Evolutionary conservation across 2,888 invertebrate genomes (phyloP), one percentile per base, ranked within the genome.

Genomic region (Crocallis elinguaria): DNA sequence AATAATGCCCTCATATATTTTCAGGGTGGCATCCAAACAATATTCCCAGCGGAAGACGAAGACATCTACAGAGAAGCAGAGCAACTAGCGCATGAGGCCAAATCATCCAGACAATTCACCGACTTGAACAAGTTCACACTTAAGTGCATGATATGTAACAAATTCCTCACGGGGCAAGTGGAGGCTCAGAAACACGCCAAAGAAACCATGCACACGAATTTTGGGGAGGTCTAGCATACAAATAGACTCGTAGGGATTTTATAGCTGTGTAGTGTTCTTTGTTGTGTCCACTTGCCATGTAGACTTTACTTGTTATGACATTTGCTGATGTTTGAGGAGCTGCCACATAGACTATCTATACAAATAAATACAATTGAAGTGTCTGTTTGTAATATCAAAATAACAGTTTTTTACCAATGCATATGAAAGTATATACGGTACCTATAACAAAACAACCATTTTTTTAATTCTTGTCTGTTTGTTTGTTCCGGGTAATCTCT

Each of bases 161-260:
- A 93, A 21, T 88, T 94, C 66, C 86, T 98, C 0, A 94, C 93
- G 30, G 98, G 98, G 0, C 96, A 98, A 76, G 88, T 86, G 0
- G 96, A 96, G 76, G 98, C 98, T 0, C 95, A 96, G 69, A 92
- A 94, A 60, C 98, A 98, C 80, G 98, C 98, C 14, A 94, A 95
- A 79, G 92, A 93, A 49, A 97, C 98, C 0, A 96, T 95, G 19
- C 98, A 98, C 74, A 93, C 93, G 49, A 94, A 93, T 74, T 97
- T 97, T 75, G 95, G 96, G 11, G 96, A 97, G 88, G 93, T 96
- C 66, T 94, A 94, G 92, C 82, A 36, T 66, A 63, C 33, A 60
- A 48, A 55, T 33, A 3, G 11, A 32, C 6, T 23, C 5, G 21
- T 38, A 29, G 32, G 17, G 8, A 14, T 9, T 1, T 38, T 44